Conservation (phyloP, 2,113 vertebrate genomes). For the Orthonyx spaldingii region DNA sequence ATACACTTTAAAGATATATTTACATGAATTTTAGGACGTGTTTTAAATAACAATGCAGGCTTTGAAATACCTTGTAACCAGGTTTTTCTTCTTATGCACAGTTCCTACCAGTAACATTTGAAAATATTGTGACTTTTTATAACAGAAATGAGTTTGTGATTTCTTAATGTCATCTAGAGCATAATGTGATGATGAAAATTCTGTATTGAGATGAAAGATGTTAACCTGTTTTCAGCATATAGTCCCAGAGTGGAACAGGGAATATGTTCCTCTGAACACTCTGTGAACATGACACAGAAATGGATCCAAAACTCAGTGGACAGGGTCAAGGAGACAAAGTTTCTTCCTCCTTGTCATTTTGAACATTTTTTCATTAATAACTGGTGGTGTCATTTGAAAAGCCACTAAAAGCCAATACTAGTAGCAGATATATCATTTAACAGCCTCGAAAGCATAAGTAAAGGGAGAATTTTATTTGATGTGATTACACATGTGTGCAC, state of each 20-base stretch:
- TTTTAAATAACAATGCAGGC: not conserved
- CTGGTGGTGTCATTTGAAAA: not conserved
- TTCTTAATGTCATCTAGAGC: not conserved
- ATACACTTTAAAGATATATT: not conserved
- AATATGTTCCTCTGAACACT: not conserved
- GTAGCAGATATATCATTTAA: not conserved
- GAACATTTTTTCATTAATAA: not conserved
- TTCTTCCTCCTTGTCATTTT: not conserved
- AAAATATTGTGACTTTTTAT: not conserved
- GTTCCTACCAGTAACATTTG: not conserved
- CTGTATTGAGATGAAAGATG: not conserved
- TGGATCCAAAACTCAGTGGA: not conserved
- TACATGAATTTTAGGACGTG: not conserved
- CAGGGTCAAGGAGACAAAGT: not conserved
- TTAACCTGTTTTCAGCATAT: fast-evolving
- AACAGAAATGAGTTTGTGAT: not conserved
- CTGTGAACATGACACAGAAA: not conserved
- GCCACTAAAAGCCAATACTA: not conserved
- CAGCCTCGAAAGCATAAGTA: not conserved
- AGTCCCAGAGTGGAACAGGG: not conserved
- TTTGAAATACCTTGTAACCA: not conserved
- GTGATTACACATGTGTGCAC: not conserved
- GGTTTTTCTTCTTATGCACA: not conserved
- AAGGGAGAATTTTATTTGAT: not conserved
- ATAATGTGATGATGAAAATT: not conserved